Base-by-base conservation (phyloP, 2,797 vertebrate genomes). In the Naso thynnoides region DNA sequence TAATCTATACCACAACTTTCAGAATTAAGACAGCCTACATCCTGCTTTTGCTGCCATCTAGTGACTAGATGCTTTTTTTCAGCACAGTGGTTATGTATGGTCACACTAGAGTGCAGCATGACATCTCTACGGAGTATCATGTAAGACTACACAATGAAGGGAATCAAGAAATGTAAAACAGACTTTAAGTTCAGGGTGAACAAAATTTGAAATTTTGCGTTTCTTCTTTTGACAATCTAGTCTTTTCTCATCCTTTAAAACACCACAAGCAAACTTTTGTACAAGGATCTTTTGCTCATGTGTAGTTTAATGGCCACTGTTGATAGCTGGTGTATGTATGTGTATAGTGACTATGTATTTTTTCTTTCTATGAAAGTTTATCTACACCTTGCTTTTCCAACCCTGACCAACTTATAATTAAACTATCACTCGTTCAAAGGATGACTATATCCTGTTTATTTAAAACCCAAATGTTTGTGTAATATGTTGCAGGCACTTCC, bases 11-110 rank as follows among this genome's bases (percentile, higher is more conserved):
- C 8, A 58, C 18, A 16, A 47, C 5, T 15, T 55, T 53, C 0
- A 47, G 16, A 61, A 56, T n/a, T 52, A 29, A 29, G 8, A 19
- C 27, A 27, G 23, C 8, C 14, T 16, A 63, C 52, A 26, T 49
- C 21, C 38, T 52, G 27, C 50, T 65, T 82, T 78, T 85, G 78
- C 83, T 85, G 77, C 84, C 86, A 90, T 82, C 84, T 90, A 79
- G 81, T 31, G 79, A 78, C 69, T 18, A 16, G 16, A 31, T n/a
- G n/a, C 36, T 65, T 23, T 21, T 26, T 56, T 31, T 27, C 2
- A 68, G 6, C 39, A 5, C 2, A 29, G 3, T 31, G 26, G 36
- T 50, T 36, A 60, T 64, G 18, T 24, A 18, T n/a, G 7, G n/a
- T 47, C 13, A 67, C 16, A 41, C 38, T 9, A 47, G 5, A 54